These are phyloP conservation scores for Enteromius anoplus DNA, from an alignment of 2,797 vertebrate genomes.

Conservation along the genomic window DNA sequence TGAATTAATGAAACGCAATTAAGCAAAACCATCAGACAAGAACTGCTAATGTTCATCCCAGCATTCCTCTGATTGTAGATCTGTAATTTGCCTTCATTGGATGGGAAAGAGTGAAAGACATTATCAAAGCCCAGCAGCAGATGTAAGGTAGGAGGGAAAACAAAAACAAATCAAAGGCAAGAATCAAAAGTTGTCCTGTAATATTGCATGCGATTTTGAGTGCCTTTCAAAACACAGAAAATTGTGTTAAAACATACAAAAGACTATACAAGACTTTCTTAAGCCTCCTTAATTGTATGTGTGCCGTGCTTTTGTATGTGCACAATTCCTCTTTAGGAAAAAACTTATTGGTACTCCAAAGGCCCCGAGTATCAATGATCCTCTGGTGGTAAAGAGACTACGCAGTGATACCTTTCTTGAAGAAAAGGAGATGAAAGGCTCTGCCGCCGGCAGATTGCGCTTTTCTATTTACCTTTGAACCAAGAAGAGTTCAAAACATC, in stretches of 20 bases:
- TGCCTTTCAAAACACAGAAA: not conserved
- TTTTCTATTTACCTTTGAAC: slow-evolving; percentile 11
- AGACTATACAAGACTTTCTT: not conserved
- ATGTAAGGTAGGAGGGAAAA: not conserved
- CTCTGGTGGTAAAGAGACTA: not conserved
- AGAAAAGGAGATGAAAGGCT: slow-evolving; percentile 21
- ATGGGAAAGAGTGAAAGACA: not conserved
- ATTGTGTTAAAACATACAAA: not conserved
- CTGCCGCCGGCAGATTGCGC: not conserved
- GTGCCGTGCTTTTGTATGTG: not conserved
- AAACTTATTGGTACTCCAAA: not conserved
- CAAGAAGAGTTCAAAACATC: slow-evolving; percentile 7
- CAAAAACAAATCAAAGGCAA: not conserved
- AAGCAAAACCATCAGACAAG: slow-evolving; percentile 9
- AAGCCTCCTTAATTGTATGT: not conserved
- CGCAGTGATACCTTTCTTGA: not conserved
- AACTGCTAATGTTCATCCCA: not conserved
- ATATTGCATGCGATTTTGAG: not conserved
- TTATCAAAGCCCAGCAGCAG: not conserved
- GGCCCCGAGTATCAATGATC: not conserved
- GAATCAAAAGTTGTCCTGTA: not conserved
- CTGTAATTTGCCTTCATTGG: not conserved
- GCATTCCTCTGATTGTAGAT: not conserved
- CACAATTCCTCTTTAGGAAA: not conserved
- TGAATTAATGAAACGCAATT: slow-evolving; percentile 29